phyloP scores from a whole-genome alignment of 2,113 vertebrate genomes.

The Ictalurus punctatus region DNA sequence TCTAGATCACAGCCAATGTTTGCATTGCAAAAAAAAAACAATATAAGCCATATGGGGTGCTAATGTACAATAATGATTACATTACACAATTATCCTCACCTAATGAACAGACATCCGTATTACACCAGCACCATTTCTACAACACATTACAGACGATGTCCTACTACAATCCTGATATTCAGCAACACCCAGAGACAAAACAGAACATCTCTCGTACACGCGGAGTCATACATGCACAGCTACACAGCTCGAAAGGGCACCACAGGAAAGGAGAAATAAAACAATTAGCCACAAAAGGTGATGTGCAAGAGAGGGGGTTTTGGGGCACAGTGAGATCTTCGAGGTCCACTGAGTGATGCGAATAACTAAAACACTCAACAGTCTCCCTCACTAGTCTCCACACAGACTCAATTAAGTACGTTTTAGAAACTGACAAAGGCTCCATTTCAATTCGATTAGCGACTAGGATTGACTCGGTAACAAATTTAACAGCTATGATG shows the following conservation, averaged over 20 bases:
- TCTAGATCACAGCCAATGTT: neutral
- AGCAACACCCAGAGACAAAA: slow-evolving; percentile 5
- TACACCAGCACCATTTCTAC: neutral
- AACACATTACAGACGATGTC: neutral
- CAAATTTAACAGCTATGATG: slow-evolving; percentile 21
- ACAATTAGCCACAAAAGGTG: neutral
- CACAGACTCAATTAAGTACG: neutral
- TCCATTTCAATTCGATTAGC: slow-evolving; percentile 10
- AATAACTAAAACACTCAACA: neutral
- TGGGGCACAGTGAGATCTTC: neutral
- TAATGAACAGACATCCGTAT: neutral
- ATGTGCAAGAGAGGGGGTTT: neutral
- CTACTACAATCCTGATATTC: neutral
- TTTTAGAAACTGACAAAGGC: neutral
- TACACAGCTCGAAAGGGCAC: neutral
- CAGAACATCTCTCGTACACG: neutral
- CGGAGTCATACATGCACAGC: neutral
- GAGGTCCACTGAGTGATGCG: slow-evolving; percentile 11
- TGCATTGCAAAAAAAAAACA: neutral
- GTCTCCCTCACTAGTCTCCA: neutral
- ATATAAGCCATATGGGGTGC: too few relatives aligned
- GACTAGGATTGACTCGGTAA: neutral
- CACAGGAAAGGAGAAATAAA: neutral
- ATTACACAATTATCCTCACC: neutral
- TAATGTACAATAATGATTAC: neutral